Evolutionary conservation across 2,113 vertebrate genomes (phyloP).

Genomic region (Carassius carassius): DNA sequence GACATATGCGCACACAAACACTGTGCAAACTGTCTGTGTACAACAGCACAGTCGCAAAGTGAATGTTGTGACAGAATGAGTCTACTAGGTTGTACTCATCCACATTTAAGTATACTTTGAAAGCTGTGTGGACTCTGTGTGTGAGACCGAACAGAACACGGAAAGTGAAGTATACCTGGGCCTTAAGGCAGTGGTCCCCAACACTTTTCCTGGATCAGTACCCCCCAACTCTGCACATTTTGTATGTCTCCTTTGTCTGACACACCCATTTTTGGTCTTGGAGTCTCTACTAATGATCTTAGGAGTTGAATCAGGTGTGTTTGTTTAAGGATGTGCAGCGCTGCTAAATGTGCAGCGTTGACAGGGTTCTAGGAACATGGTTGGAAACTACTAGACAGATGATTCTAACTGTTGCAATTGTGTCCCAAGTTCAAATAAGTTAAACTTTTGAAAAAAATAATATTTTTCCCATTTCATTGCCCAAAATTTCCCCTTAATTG

Average conservation of each 20-base stretch:
- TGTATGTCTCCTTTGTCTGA: too few relatives aligned
- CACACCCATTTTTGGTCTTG: background rate
- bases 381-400: background rate
- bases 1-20: too few relatives aligned
- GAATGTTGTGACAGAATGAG: too few relatives aligned
- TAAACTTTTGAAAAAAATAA: background rate
- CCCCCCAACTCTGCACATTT: background rate
- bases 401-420: too few relatives aligned
- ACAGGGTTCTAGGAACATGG: background rate
- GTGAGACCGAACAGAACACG: too few relatives aligned
- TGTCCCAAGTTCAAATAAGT: background rate
- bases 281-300: background rate
- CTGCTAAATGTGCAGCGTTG: background rate
- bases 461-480: background rate
- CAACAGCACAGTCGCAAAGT: too few relatives aligned
- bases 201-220: background rate
- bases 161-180: too few relatives aligned
- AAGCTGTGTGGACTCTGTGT: too few relatives aligned
- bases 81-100: too few relatives aligned
- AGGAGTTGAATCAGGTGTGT: background rate
- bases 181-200: background rate
- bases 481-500: background rate
- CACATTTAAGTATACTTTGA: too few relatives aligned
- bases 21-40: too few relatives aligned
- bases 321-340: background rate